Conservation (phyloP, 1,140 invertebrate species). For the Harpegnathos saltator region DNA sequence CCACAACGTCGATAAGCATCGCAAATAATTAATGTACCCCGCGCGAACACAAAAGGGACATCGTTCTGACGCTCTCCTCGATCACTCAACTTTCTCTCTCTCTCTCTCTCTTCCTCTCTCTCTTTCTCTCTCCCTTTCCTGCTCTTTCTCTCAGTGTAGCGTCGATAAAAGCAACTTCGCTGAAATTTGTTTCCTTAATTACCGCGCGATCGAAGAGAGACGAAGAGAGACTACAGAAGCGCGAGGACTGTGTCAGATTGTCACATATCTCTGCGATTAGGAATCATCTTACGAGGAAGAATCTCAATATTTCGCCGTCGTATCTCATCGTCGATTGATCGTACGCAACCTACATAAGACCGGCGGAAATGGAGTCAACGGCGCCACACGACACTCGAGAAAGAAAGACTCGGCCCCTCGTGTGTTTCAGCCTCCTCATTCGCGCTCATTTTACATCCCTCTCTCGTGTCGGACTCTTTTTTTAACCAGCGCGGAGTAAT, state of each 20-base stretch:
- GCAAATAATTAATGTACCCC: slow-evolving; percentile 78
- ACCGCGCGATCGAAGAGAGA: not conserved
- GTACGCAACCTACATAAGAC: not conserved
- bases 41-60: slow-evolving; percentile 53
- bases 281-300: no score
- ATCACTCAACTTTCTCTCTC: no score
- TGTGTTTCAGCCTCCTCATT: slow-evolving; percentile 69
- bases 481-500: slow-evolving; percentile 77
- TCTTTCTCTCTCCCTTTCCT: no score
- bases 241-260: not conserved
- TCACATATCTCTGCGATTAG: no score
- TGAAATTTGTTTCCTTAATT: not conserved
- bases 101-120: no score
- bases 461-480: slow-evolving; percentile 35
- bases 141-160: not conserved
- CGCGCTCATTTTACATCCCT: slow-evolving; percentile 47
- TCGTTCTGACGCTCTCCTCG: not conserved
- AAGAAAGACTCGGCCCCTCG: slow-evolving; percentile 61
- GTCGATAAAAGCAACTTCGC: not conserved
- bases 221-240: not conserved
- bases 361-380: not conserved
- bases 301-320: no score
- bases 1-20: slow-evolving; percentile 76
- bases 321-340: no score
- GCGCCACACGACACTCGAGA: not conserved